Evolutionary conservation across 1,140 invertebrate genomes (phyloP), one percentile per base, ranked within the genome.

Genomic region (Polypedilum pembai): DNA sequence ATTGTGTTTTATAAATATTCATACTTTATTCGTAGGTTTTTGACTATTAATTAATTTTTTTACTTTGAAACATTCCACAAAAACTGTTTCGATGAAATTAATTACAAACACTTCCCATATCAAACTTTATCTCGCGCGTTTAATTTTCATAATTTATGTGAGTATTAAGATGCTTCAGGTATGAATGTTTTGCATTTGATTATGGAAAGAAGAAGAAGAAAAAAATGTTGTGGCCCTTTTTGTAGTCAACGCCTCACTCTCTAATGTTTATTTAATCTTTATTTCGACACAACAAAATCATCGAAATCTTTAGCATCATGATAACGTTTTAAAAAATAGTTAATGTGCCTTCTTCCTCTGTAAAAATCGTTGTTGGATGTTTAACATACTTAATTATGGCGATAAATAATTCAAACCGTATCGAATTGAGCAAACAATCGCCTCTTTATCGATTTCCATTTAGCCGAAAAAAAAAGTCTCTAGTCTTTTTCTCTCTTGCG

Each of bases 371-470:
- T 69, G 20, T 69, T 69, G 65, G 8, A 69, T 69, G 18, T 69
- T 69, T 69, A 69, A 69, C 65, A 69, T 69, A 69, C 65, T 69
- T 69, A 69, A 69, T 69, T 69, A 69, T 69, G 20, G 65, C 65
- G 65, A 69, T 69, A 69, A 69, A 69, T 69, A 69, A 69, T 69
- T 69, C 17, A 20, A 21, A n/a, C n/a, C n/a, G 45, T 56, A n/a
- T 56, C 45, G 12, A 56, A 56, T 56, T n/a, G 10, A 56, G 45
- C n/a, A 56, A 56, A 56, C 45, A 56, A 56, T 56, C 45, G 12
- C 17, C 17, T 18, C 20, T 69, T 69, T 69, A 69, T 69, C 65
- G 65, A 69, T 69, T 69, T 56, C 18, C 65, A 69, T 69, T 69
- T 18, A 69, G 24, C 24, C 24, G 5, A 33, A 33, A 33, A 33